Evolutionary conservation across 2,113 vertebrate genomes (phyloP).

Genomic region (Trachemys scripta): DNA sequence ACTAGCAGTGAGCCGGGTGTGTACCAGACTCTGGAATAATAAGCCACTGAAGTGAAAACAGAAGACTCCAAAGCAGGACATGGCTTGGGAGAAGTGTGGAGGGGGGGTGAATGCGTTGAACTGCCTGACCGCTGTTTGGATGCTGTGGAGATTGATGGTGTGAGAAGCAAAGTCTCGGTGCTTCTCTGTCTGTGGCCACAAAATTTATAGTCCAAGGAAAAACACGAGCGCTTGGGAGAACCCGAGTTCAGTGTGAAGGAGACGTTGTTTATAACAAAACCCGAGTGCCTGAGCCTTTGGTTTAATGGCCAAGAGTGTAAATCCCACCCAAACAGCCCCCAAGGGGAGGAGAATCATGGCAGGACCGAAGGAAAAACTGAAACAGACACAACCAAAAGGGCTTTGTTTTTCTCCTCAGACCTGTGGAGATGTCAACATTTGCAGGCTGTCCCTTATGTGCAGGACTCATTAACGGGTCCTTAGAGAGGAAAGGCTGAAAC

Average conservation of each 20-base stretch:
- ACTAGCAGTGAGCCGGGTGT: accelerated
- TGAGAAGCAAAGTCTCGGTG: background rate
- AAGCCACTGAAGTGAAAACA: background rate
- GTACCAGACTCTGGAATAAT: background rate
- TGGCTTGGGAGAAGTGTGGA: background rate
- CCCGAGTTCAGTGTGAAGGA: background rate
- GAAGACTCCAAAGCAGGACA: background rate
- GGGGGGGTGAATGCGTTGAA: accelerated
- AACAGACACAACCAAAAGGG: background rate
- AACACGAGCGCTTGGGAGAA: accelerated
- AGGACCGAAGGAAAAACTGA: background rate
- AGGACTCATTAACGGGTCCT: background rate
- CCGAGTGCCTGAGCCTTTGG: background rate
- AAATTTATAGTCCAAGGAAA: background rate
- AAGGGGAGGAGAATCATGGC: background rate
- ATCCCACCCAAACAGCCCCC: background rate
- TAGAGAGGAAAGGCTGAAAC: background rate
- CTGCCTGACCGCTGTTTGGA: constrained; percentile 8
- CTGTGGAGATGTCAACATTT: background rate
- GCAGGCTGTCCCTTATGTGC: background rate
- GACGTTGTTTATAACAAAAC: constrained; percentile 10
- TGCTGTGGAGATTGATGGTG: constrained; percentile 14
- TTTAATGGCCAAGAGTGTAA: background rate
- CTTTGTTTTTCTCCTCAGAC: background rate
- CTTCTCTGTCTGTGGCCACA: background rate